Base-by-base conservation (phyloP, 1,140 invertebrate species). In the Ips nitidus region DNA sequence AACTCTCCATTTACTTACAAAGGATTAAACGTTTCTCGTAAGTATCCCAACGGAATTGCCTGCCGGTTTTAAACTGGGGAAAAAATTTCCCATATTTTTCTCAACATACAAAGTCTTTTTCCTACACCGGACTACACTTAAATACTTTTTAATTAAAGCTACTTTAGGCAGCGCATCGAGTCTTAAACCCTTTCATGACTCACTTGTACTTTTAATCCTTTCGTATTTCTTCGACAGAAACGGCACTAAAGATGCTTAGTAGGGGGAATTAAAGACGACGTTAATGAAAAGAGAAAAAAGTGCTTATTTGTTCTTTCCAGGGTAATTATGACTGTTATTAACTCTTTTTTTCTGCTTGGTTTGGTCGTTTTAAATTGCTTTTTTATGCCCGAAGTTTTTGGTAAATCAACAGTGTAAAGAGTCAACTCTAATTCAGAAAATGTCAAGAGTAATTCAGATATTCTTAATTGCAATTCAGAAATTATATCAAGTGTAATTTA, bases 131-230 rank as follows among this genome's bases (percentile, higher is more conserved):
- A 66, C 68, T 72, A 69, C 71, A 73, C 71, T 73, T 73, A 73
- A 73, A 73, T 73, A 73, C 71, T 73, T 73, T 73, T 73, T 73
- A 73, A 73, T 73, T 73, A 73, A 73, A 70, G 61, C 71, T 69
- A 69, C 66, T 69, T 69, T 69, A 55, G 50, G 50, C 50, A 40
- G 68, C 68, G 67, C 67, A 73, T 73, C 68, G 67, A 73, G 68
- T 70, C 71, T 73, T 70, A 73, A 73, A 66, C 71, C 71, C 71
- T 73, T 73, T 73, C 62, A 70, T 66, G 71, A 70, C 69, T 73
- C 68, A 73, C 71, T 73, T 73, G 71, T 73, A 73, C 64, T 66
- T 69, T 69, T 69, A 60, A 73, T 66, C 65, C 71, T 64, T 72
- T 64, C 47, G 62, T 69, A 56, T 70, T 73, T 73, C 65, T 68